Conservation (phyloP, 2,113 vertebrate genomes). For the Psilopogon haemacephalus region DNA sequence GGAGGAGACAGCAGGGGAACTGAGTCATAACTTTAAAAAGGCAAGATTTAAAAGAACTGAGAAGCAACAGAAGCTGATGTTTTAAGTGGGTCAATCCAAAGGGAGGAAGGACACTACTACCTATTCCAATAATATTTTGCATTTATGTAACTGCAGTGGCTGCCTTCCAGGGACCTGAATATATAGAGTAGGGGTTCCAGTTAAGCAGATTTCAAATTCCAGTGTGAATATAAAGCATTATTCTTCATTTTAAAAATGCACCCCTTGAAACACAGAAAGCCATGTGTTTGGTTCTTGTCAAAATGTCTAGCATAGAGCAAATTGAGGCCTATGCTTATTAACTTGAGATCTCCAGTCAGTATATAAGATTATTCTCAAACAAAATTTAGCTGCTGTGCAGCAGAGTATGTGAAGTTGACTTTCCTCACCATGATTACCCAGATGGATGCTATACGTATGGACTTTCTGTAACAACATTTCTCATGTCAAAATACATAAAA, state of each 20-base stretch:
- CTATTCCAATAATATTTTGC: slow-evolving; percentile 59
- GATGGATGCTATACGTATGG: neutral
- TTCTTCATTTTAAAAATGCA: neutral
- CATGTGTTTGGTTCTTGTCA: neutral
- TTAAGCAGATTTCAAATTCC: neutral
- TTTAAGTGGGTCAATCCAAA: slow-evolving; percentile 60
- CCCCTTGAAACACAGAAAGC: neutral
- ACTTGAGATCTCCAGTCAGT: neutral
- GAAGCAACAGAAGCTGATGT: slow-evolving; percentile 47
- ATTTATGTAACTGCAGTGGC: slow-evolving; percentile 51
- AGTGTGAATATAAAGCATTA: neutral
- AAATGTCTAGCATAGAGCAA: neutral
- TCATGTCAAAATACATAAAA: neutral
- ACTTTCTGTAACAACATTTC: neutral
- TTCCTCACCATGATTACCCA: neutral
- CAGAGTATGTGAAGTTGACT: neutral
- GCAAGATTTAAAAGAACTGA: slow-evolving; percentile 36
- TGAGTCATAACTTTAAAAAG: slow-evolving; percentile 64
- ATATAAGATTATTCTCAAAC: neutral
- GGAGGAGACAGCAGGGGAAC: slow-evolving; percentile 46
- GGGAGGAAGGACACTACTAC: slow-evolving; percentile 72
- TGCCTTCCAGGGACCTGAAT: slow-evolving; percentile 1
- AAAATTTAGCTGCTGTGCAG: neutral
- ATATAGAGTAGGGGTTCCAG: neutral
- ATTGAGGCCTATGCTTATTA: neutral